Base-by-base conservation (phyloP, 2,113 vertebrate genomes). In the Callipepla squamata region DNA sequence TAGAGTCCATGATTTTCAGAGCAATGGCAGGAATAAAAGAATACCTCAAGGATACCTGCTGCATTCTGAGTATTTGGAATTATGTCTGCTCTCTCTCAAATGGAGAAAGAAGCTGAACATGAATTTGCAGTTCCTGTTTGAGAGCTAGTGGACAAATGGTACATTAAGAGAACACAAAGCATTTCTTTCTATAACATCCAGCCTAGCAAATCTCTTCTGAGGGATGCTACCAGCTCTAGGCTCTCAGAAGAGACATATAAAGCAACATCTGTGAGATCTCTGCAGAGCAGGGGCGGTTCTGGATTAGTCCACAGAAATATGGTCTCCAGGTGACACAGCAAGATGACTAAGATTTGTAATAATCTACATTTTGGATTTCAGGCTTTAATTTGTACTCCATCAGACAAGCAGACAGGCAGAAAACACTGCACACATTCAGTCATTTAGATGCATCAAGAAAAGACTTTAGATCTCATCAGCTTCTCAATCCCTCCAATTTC, bases 81-180 rank as follows among this genome's bases (percentile, higher is more conserved):
- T 11, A 1, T 32, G 8, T 68, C 11, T 38, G 0, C 1, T 68
- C 20, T 63, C n/a, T 57, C 44, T 48, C 0, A 0, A 26, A 23
- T 16, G 59, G 5, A 73, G 51, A 82, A 61, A 59, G 68, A 63
- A 84, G 48, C 5, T 34, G 30, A 81, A 69, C 5, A 12, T 61
- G 66, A 59, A 78, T 66, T 85, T 88, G 6, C 14, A 59, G 38
- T 50, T 11, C 5, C 5, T 50, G 6, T 68, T 69, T 34, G 55
- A 78, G 32, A 16, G 11, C 2, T 45, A 44, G n/a, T 13, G 42
- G 34, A 26, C 15, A 40, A 78, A 82, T 65, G 8, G n/a, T 21
- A 34, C 8, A 15, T 13, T 44, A 14, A 23, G 68, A 73, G 58
- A 44, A 23, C 8, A 23, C 5, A 70, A 80, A 8, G 4, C 13